Evolutionary conservation across 1,140 invertebrate genomes (phyloP).

Genomic region (Drosophila teissieri): DNA sequence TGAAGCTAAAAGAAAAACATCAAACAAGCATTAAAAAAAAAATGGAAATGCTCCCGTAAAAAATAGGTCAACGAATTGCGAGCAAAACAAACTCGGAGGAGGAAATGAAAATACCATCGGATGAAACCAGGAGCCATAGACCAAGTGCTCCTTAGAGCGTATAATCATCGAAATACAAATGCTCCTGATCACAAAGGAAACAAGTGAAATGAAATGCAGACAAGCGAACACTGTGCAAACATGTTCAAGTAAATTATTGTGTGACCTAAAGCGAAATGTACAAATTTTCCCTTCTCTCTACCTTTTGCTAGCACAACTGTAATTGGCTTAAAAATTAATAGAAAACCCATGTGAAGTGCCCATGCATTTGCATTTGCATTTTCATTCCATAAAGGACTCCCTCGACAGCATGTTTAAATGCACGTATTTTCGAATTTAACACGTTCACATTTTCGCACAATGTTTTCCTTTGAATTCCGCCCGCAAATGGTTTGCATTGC

Average conservation of each 20-base stretch:
- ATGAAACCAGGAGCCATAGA: slow-evolving; percentile 3
- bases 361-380: background rate
- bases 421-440: slow-evolving; percentile 18
- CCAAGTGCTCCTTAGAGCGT: slow-evolving; percentile 22
- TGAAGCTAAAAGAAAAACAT: slow-evolving; percentile 17
- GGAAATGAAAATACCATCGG: slow-evolving; percentile 21
- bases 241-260: slow-evolving; percentile 18
- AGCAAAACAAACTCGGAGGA: slow-evolving; percentile 40
- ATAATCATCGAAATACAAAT: slow-evolving; percentile 23
- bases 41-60: background rate
- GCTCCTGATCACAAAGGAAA: slow-evolving; percentile 17
- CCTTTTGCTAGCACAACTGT: background rate
- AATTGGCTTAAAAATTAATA: background rate
- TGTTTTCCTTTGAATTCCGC: slow-evolving; percentile 4
- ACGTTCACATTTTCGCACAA: slow-evolving; percentile 4
- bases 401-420: slow-evolving; percentile 14
- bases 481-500: slow-evolving; percentile 29
- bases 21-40: slow-evolving; percentile 11
- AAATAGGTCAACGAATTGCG: slow-evolving; percentile 39
- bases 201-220: slow-evolving; percentile 31
- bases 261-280: slow-evolving; percentile 8
- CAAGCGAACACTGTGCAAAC: slow-evolving; percentile 31
- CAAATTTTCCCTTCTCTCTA: background rate
- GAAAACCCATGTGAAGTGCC: background rate
- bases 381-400: background rate